Conservation (phyloP, 2,113 vertebrate species). For the Spea multiplicata region DNA sequence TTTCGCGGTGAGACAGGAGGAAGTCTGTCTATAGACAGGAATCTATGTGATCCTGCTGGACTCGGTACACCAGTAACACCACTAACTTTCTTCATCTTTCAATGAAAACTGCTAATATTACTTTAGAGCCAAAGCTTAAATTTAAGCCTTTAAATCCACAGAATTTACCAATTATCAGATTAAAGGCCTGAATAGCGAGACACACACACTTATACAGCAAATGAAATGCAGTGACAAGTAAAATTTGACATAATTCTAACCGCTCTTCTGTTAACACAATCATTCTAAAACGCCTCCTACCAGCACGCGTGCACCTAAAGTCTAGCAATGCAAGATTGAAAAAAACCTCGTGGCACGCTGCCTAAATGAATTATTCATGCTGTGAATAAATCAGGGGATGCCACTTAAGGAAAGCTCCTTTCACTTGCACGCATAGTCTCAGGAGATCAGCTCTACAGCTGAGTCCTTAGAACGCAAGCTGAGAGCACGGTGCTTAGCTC, state of each 20-base stretch:
- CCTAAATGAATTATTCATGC: neutral
- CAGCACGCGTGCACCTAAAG: neutral
- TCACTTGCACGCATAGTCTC: neutral
- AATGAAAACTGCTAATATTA: too few relatives aligned
- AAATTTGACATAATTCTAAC: neutral
- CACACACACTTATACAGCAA: too few relatives aligned
- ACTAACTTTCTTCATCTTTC: too few relatives aligned
- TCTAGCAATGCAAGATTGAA: neutral
- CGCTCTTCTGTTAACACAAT: neutral
- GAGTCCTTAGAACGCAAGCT: neutral
- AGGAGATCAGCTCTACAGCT: neutral
- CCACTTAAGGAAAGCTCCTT: constrained; percentile 29
- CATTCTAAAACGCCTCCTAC: constrained; percentile 2
- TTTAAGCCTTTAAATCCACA: neutral
- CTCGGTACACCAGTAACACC: too few relatives aligned
- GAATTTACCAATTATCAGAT: neutral
- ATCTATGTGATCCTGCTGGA: too few relatives aligned
- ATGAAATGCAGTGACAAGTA: neutral
- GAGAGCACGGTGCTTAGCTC: constrained; percentile 13
- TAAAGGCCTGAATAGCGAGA: neutral
- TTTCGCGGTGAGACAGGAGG: too few relatives aligned
- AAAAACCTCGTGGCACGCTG: neutral
- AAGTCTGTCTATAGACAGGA: too few relatives aligned
- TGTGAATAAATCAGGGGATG: constrained; percentile 45
- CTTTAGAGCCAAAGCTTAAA: neutral